phyloP scores from a whole-genome alignment of 1,140 invertebrate species.

The Rhysida immarginata region DNA sequence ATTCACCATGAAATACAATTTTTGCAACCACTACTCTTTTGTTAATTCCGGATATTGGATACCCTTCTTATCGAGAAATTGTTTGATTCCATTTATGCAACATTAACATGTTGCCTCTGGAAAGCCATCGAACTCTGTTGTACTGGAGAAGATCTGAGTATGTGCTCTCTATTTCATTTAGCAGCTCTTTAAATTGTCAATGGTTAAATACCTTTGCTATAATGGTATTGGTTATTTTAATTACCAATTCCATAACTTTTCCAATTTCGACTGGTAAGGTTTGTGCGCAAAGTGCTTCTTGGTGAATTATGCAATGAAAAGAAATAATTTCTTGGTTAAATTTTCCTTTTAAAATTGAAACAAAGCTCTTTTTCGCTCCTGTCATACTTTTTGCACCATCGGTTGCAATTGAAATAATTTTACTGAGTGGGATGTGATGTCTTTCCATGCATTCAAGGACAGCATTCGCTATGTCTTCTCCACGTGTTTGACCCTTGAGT shows the following conservation, averaged over 20 bases:
- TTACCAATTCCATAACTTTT: constrained; percentile 8
- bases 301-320: constrained; percentile 9
- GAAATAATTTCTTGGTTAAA: constrained; percentile 5
- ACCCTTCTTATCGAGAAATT: constrained; percentile 14
- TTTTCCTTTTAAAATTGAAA: constrained; percentile 3
- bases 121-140: constrained; percentile 26
- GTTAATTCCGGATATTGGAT: constrained; percentile 6
- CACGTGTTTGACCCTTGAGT: constrained; percentile 12
- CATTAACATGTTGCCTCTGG: constrained; percentile 25
- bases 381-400: constrained; percentile 9
- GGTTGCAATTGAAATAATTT: constrained; percentile 3
- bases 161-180: constrained; percentile 22
- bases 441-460: neutral
- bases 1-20: constrained; percentile 15
- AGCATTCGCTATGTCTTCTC: constrained; percentile 14
- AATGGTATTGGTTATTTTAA: constrained; percentile 24
- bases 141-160: constrained; percentile 23
- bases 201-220: constrained; percentile 21
- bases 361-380: neutral
- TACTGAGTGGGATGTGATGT: neutral
- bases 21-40: constrained; percentile 11
- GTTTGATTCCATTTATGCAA: constrained; percentile 16
- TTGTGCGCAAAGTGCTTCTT: constrained; percentile 7
- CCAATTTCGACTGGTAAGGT: constrained; percentile 9
- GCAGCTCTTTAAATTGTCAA: constrained; percentile 22